Base-by-base conservation (phyloP, 2,797 vertebrate genomes). In the Euthynnus affinis region DNA sequence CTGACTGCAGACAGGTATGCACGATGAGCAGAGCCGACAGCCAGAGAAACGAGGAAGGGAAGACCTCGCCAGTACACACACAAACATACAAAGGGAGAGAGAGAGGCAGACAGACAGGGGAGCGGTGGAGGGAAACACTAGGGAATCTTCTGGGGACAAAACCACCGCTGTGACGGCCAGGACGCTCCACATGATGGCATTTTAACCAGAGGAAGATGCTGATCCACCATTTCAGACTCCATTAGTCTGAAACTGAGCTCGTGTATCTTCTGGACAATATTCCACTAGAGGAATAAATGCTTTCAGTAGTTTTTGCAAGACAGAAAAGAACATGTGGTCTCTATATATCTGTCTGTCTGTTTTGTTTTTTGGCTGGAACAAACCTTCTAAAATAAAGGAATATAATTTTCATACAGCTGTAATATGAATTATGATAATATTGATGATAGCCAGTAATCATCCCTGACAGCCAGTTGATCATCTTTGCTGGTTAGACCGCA, bases 401-500 rank as follows among this genome's bases (percentile, higher is more conserved):
- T 22, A 0, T 3, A 1, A 10, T 48, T 64, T 44, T 71, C 15
- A 53, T 15, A 12, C 3, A 7, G 20, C 65, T 22, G 9, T 20
- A 6, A 40, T 62, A 49, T 48, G 0, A 66, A 27, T 63, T 32
- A n/a, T 53, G 34, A 32, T 42, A 70, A 67, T 29, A 60, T 15
- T 57, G 62, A 81, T 52, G 68, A 71, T 6, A 5, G 40, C 32
- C 40, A 44, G 51, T 58, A 10, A 70, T 85, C 44, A 20, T 22
- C 46, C 2, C 15, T 20, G 57, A 71, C 57, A 81, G 59, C 52
- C 23, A 7, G 17, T 57, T 17, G 27, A 67, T 71, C 2, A 27
- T 61, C 72, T 51, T 12, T 20, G n/a, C 61, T 23, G 37, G 9
- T 25, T 32, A 32, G 5, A 32, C 5, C 29, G 29, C 29, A 6